Percentiles rank a stretch among this genome's conserved stretches.
Evolutionary conservation across 2,888 invertebrate genomes (phyloP).

Genomic region (Tiliacea aurago): DNA sequence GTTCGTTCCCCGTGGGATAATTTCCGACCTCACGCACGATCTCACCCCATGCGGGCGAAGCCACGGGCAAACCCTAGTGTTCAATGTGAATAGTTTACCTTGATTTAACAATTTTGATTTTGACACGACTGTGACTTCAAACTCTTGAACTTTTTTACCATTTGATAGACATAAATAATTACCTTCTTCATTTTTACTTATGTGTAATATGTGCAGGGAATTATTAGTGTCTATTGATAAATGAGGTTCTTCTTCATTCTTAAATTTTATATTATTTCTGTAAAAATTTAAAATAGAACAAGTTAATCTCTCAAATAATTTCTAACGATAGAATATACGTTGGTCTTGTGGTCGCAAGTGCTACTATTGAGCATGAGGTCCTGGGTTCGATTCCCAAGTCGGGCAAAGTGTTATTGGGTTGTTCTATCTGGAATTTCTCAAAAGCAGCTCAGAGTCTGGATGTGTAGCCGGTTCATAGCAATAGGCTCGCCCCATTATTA

Average conservation of each 20-base stretch:
- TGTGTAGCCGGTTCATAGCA: background rate
- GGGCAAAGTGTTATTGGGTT: background rate
- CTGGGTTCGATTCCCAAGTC: background rate
- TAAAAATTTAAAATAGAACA: background rate
- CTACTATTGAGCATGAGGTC: background rate
- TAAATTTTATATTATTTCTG: conserved; percentile 62
- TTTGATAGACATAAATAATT: conserved; percentile 93
- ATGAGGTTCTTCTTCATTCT: conserved; percentile 81
- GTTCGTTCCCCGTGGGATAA: background rate
- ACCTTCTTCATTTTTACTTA: conserved; percentile 92
- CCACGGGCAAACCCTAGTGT: background rate
- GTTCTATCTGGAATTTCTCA: background rate
- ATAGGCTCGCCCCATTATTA: background rate
- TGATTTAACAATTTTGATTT: conserved; percentile 88
- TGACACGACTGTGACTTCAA: conserved; percentile 86
- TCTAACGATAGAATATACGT: background rate
- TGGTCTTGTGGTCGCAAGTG: background rate
- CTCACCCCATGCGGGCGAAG: background rate
- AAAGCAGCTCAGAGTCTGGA: background rate
- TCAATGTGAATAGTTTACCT: conserved; percentile 73
- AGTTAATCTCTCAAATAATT: background rate
- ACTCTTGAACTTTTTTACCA: conserved; percentile 89
- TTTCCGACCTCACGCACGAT: background rate
- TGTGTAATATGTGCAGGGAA: conserved; percentile 90
- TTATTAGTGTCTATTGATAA: conserved; percentile 90